Conservation (phyloP, 1,140 invertebrate genomes). For the Calliopsis andreniformis region DNA sequence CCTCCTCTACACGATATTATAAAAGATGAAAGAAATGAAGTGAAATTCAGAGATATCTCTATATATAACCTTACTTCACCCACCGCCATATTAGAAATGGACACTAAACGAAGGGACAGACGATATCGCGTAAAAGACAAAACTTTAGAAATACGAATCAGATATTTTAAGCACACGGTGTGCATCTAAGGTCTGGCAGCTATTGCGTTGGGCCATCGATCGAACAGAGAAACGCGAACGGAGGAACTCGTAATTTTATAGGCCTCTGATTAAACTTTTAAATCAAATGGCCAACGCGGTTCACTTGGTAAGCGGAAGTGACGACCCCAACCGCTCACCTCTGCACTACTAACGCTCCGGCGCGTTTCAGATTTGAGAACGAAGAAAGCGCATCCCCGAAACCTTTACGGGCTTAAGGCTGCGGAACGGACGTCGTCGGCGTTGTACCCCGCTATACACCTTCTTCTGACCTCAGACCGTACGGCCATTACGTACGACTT, state of each 20-base stretch:
- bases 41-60: too few species aligned
- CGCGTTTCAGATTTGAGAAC: constrained; percentile 74
- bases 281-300: constrained; percentile 78
- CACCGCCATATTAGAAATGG: too few species aligned
- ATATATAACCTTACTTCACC: too few species aligned
- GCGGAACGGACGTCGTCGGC: constrained; percentile 67
- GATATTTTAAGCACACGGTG: too few species aligned
- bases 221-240: constrained; percentile 21
- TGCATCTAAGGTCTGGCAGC: background rate
- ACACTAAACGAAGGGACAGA: too few species aligned
- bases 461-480: constrained; percentile 60
- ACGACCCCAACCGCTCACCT: constrained; percentile 80
- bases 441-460: constrained; percentile 44
- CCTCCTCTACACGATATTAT: too few species aligned
- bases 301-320: constrained; percentile 80
- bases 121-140: too few species aligned
- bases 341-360: constrained; percentile 79
- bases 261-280: constrained; percentile 81
- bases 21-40: too few species aligned
- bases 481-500: constrained; percentile 71
- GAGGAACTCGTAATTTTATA: constrained; percentile 76
- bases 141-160: too few species aligned
- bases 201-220: background rate
- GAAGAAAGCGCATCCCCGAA: constrained; percentile 77
- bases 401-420: constrained; percentile 70